These are phyloP conservation scores for Eubasilissa splendida DNA, from an alignment of 2,888 invertebrate species.

Conservation along the genomic window DNA sequence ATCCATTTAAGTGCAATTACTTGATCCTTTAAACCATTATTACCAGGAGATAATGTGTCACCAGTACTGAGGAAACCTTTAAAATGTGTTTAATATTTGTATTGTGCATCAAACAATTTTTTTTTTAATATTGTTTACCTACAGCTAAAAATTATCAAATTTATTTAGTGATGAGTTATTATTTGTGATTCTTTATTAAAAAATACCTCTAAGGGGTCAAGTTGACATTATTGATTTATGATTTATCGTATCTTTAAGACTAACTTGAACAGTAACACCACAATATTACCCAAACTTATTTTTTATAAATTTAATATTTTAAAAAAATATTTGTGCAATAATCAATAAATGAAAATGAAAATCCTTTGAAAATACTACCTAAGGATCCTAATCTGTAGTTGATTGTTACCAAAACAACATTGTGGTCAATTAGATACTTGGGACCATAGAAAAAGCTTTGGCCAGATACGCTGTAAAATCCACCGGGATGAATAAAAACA, in stretches of 20 bases:
- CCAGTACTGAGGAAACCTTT: conserved; percentile 50
- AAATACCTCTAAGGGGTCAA: too few species aligned
- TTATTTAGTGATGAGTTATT: too few species aligned
- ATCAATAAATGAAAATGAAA: not conserved
- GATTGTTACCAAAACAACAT: conserved; percentile 42
- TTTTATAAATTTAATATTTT: too few species aligned
- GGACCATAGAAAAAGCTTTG: conserved; percentile 39
- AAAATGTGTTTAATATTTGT: not conserved
- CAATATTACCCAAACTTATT: too few species aligned
- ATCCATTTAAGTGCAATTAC: conserved; percentile 76
- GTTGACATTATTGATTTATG: too few species aligned
- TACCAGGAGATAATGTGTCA: conserved; percentile 37
- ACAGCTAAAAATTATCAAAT: too few species aligned
- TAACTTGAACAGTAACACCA: too few species aligned
- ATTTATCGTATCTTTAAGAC: too few species aligned
- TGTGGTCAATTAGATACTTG: conserved; percentile 41
- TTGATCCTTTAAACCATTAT: conserved; percentile 68
- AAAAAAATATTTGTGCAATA: too few species aligned
- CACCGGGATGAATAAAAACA: conserved; percentile 43
- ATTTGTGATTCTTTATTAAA: too few species aligned
- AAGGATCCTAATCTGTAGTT: conserved; percentile 46
- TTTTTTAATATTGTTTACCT: too few species aligned
- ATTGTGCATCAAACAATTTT: too few species aligned
- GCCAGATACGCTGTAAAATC: conserved; percentile 42
- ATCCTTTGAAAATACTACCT: conserved; percentile 9